Conservation (phyloP, 2,888 invertebrate genomes). For the Hemithea aestivaria region DNA sequence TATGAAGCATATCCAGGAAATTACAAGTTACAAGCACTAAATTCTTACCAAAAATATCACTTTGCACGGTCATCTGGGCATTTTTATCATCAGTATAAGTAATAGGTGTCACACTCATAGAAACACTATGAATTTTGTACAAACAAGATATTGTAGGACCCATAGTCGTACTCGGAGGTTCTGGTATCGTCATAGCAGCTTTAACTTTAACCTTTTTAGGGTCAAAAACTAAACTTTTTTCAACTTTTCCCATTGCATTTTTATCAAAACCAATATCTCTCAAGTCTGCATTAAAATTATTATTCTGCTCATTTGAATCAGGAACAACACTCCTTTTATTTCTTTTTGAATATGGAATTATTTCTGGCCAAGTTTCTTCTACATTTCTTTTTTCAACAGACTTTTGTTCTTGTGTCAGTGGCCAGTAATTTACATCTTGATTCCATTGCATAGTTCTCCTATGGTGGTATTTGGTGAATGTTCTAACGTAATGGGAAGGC, state of each 20-base stretch:
- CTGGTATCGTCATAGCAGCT: constrained; percentile 39
- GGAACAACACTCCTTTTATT: constrained; percentile 54
- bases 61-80: constrained; percentile 57
- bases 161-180: constrained; percentile 39
- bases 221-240: constrained; percentile 36
- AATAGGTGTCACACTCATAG: constrained; percentile 55
- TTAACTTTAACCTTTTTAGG: constrained; percentile 51
- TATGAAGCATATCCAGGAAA: too few species aligned
- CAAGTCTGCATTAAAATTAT: constrained; percentile 38
- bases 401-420: constrained; percentile 41
- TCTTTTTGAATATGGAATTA: constrained; percentile 25
- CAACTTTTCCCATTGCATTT: constrained; percentile 43
- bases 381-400: constrained; percentile 51
- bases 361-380: constrained; percentile 24
- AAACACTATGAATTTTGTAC: constrained; percentile 61
- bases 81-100: constrained; percentile 58
- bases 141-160: constrained; percentile 57
- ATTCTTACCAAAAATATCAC: constrained; percentile 58
- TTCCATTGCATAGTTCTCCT: constrained; percentile 65
- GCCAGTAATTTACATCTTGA: constrained; percentile 52
- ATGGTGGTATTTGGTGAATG: constrained; percentile 71
- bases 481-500: constrained; percentile 65
- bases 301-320: constrained; percentile 48
- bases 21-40: too few species aligned
- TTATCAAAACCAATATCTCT: constrained; percentile 43